Base-by-base conservation (phyloP, 2,113 vertebrate genomes). In the Seriola aureovittata region DNA sequence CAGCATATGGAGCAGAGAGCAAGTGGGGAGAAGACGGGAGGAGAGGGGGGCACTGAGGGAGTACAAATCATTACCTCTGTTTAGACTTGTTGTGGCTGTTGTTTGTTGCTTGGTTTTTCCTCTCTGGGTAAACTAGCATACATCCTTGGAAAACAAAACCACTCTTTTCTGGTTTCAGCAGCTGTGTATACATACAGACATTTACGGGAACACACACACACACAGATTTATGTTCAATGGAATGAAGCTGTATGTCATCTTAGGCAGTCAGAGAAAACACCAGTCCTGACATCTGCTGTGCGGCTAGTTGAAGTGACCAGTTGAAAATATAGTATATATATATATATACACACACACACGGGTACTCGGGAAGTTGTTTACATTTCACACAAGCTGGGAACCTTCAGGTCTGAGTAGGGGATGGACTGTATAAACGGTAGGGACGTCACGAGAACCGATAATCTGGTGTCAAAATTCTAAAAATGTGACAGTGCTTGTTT, bases 101-200 rank as follows among this genome's bases (percentile, higher is more conserved):
- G 78, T 86, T 91, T 87, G 85, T 79, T 81, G 80, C 78, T 71
- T 57, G 40, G 59, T 81, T 87, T 89, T 76, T 36, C 84, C 71
- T 82, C 59, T 79, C 54, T 32, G 76, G 40, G 75, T 81, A 85
- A 88, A 84, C 72, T 34, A 83, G 65, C 70, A 73, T 77, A 81
- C 82, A 81, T 86, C 79, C 55, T 81, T 42, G 12, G 75, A 89
- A 90, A 89, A 86, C 70, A 87, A 84, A 88, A 84, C 79, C 25
- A 38, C 80, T 67, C 23, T 74, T 65, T 60, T n/a, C 69, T n/a
- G 42, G 58, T 78, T 80, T 89, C 12, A 44, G 71, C 14, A 54
- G 70, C 65, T 77, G 52, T 57, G 36, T 38, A 64, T 58, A 71
- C 62, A 82, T 4, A 63, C 57, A 73, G 32, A 78, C 67, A 79